phyloP scores from a whole-genome alignment of 2,797 vertebrate species.

The Podarcis siculus region DNA sequence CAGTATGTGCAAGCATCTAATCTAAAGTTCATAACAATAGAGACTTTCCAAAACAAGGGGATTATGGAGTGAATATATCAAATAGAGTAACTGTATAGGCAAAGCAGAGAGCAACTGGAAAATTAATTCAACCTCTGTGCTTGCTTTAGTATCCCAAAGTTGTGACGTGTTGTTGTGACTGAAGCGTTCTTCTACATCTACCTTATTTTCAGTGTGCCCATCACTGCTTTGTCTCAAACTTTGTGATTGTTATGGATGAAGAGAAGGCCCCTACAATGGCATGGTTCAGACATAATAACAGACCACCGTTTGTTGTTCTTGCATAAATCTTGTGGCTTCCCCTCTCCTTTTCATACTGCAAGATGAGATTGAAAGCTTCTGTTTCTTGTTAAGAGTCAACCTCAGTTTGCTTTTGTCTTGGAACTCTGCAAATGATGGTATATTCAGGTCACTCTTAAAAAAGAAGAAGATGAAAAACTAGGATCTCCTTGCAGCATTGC shows the following conservation, averaged over 20 bases:
- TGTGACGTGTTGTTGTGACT: background rate
- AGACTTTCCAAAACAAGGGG: background rate
- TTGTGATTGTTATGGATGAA: background rate
- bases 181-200: background rate
- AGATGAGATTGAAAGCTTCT: background rate
- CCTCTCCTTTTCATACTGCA: background rate
- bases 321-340: background rate
- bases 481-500: background rate
- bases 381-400: background rate
- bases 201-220: background rate
- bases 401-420: background rate
- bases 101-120: background rate
- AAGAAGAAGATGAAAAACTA: too few relatives aligned
- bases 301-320: background rate
- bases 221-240: background rate
- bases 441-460: background rate
- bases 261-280: background rate
- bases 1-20: conserved; percentile 22
- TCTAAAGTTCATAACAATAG: conserved; percentile 30
- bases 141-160: background rate
- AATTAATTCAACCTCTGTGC: background rate
- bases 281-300: background rate
- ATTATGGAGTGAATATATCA: conserved; percentile 2
- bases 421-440: background rate
- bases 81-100: conserved; percentile 1